phyloP scores from a whole-genome alignment of 2,113 vertebrate species.

The Dromiciops gliroides region DNA sequence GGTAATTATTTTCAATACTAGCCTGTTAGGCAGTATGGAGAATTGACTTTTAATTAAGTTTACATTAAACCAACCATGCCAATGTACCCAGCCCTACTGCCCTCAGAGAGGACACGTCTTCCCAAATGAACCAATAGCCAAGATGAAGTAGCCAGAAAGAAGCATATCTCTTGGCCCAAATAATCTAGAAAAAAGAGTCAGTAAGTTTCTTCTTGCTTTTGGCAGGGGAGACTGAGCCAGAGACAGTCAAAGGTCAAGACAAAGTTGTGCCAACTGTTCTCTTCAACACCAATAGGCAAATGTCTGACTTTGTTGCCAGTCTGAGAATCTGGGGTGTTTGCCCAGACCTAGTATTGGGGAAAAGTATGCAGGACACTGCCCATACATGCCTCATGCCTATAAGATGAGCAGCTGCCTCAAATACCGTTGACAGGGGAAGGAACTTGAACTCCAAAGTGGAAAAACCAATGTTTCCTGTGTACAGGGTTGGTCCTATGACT shows the following conservation, averaged over 20 bases:
- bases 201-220: conserved; percentile 12
- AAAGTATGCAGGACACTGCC: background rate
- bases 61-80: conserved; percentile 37
- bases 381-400: background rate
- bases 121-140: background rate
- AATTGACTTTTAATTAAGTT: conserved; percentile 63
- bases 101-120: background rate
- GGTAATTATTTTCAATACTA: conserved; percentile 60
- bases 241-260: conserved; percentile 15
- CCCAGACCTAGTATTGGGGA: background rate
- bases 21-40: background rate
- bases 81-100: conserved; percentile 10
- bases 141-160: conserved; percentile 30
- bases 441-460: background rate
- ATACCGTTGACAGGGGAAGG: background rate
- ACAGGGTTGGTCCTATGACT: background rate
- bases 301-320: conserved; percentile 23
- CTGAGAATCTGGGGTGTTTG: background rate
- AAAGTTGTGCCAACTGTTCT: background rate
- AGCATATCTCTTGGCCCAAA: background rate
- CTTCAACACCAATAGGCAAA: conserved; percentile 5
- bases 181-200: background rate
- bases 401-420: background rate
- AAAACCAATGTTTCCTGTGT: background rate
- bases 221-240: background rate